These are phyloP conservation scores for Ormyrus pomaceus DNA, from an alignment of 2,888 invertebrate genomes.

Conservation along the genomic window DNA sequence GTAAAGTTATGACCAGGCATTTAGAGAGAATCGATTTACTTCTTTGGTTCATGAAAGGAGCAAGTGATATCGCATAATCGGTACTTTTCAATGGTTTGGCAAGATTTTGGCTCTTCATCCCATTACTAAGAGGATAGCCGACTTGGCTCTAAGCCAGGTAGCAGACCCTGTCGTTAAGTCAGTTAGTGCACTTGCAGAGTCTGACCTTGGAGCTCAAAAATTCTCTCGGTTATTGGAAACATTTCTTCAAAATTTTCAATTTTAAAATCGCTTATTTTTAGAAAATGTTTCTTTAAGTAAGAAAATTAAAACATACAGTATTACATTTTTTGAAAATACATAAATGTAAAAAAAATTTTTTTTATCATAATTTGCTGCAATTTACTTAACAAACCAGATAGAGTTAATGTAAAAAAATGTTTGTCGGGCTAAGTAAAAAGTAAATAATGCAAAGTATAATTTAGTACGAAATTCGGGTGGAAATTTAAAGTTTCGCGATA, in stretches of 20 bases:
- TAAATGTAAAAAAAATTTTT: background rate
- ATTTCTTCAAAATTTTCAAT: background rate
- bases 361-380: too few relatives aligned
- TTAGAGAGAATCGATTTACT: constrained; percentile 36
- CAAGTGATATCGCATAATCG: constrained; percentile 36
- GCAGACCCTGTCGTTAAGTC: constrained; percentile 57
- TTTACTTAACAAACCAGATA: too few relatives aligned
- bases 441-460: too few relatives aligned
- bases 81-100: constrained; percentile 43
- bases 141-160: constrained; percentile 60
- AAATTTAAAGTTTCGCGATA: constrained; percentile 19
- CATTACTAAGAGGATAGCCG: constrained; percentile 50
- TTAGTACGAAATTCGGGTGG: too few relatives aligned
- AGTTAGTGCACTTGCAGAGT: constrained; percentile 61
- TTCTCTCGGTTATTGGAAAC: constrained; percentile 12
- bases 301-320: too few relatives aligned
- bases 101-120: constrained; percentile 44
- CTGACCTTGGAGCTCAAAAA: constrained; percentile 62
- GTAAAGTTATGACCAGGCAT: constrained; percentile 36
- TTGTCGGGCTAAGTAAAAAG: too few relatives aligned
- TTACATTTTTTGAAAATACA: background rate
- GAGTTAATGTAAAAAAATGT: too few relatives aligned
- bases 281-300: too few relatives aligned
- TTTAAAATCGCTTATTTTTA: background rate
- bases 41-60: constrained; percentile 29